Conservation (phyloP, 2,888 invertebrate genomes). For the Sialis fuliginosa region DNA sequence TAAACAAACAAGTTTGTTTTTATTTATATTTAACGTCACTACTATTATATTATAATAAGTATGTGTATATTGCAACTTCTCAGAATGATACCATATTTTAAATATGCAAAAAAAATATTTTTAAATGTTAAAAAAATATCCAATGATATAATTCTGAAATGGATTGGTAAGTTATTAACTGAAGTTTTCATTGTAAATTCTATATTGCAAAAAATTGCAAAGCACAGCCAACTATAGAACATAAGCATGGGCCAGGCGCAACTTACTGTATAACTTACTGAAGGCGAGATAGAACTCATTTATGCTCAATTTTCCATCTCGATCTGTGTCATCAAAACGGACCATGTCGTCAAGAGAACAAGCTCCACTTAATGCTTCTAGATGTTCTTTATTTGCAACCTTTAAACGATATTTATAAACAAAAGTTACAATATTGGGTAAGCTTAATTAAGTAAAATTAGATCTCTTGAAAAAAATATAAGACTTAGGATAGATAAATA, state of each 20-base stretch:
- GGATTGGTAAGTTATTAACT: too few species aligned
- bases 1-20: too few species aligned
- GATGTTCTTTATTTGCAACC: slow-evolving; percentile 43
- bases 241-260: slow-evolving; percentile 2
- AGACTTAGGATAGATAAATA: neutral
- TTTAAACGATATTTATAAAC: slow-evolving; percentile 16
- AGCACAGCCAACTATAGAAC: slow-evolving; percentile 3
- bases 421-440: neutral
- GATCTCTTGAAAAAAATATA: neutral
- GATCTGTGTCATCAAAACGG: slow-evolving; percentile 47
- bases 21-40: too few species aligned
- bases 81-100: too few species aligned
- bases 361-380: slow-evolving; percentile 40
- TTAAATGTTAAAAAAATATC: too few species aligned
- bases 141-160: too few species aligned
- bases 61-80: too few species aligned
- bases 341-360: slow-evolving; percentile 51
- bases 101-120: too few species aligned
- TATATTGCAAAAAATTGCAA: neutral
- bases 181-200: too few species aligned
- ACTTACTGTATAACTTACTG: slow-evolving; percentile 57
- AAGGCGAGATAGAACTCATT: slow-evolving; percentile 60
- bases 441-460: neutral
- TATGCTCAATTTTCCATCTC: slow-evolving; percentile 43
- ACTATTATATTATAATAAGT: too few species aligned